Evolutionary conservation across 1,140 invertebrate genomes (phyloP).

Genomic region (Drosophila ercepeae): DNA sequence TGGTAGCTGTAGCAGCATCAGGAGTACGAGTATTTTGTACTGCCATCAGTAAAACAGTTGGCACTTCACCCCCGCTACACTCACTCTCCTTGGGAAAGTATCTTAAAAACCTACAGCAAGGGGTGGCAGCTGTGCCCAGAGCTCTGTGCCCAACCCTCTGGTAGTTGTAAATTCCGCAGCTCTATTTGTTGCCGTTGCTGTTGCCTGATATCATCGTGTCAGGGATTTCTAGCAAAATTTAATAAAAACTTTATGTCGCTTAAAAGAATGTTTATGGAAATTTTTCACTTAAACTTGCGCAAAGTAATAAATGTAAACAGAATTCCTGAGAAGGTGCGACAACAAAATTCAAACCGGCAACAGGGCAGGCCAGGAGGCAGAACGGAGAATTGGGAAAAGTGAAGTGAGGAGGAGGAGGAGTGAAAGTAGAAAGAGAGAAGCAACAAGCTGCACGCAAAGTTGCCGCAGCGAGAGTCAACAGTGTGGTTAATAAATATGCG

Average conservation of each 20-base stretch:
- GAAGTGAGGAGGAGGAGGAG: not conserved
- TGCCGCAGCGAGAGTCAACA: conserved; percentile 69
- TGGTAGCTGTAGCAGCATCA: conserved; percentile 11
- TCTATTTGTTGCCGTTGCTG: conserved; percentile 69
- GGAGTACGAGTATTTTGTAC: conserved; percentile 36
- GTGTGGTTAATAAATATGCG: conserved; percentile 80
- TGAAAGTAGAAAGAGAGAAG: conserved; percentile 3
- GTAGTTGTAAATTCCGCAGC: conserved; percentile 79
- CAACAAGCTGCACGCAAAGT: conserved; percentile 72
- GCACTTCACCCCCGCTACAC: conserved; percentile 15
- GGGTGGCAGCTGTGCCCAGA: conserved; percentile 1
- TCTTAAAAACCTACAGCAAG: conserved; percentile 42
- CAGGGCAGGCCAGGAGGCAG: not conserved
- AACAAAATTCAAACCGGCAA: conserved; percentile 72
- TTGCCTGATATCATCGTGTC: conserved; percentile 62
- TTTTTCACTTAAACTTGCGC: conserved; percentile 83
- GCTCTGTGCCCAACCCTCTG: conserved; percentile 33
- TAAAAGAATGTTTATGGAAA: conserved; percentile 84
- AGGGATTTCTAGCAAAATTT: conserved; percentile 80
- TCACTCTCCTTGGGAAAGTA: conserved; percentile 27
- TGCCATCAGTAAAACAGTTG: conserved; percentile 51
- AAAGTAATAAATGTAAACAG: conserved; percentile 83
- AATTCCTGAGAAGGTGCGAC: conserved; percentile 83
- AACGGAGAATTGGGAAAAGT: not conserved
- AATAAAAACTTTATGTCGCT: conserved; percentile 83